These are phyloP conservation scores for Chymomyza procnemis DNA, from an alignment of 2,888 invertebrate genomes.

Conservation along the genomic window DNA sequence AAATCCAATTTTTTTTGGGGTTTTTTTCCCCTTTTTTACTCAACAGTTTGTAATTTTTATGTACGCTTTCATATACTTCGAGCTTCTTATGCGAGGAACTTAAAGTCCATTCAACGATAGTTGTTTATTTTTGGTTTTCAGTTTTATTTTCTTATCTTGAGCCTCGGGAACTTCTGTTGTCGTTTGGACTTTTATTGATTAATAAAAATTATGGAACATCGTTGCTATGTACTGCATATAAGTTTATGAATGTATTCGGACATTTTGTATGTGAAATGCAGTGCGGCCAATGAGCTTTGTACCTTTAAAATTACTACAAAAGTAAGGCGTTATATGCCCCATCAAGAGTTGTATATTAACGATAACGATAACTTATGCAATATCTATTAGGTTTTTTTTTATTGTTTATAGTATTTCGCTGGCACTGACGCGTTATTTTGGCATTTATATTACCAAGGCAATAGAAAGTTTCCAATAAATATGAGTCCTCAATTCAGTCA, in stretches of 20 bases:
- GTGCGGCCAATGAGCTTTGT: conserved; percentile 25
- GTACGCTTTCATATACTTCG: neutral
- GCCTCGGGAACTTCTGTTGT: conserved; percentile 2
- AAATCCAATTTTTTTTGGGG: conserved; percentile 9
- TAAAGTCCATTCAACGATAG: conserved; percentile 22
- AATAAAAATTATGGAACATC: conserved; percentile 47
- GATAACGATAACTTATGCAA: neutral
- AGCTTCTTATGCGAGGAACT: neutral
- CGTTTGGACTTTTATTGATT: conserved; percentile 53
- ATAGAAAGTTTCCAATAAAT: neutral
- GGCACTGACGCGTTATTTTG: neutral
- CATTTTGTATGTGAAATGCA: neutral
- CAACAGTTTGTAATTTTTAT: neutral
- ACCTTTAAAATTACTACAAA: conserved; percentile 1
- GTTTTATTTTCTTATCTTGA: conserved; percentile 32
- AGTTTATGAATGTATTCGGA: neutral
- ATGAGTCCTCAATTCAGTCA: neutral
- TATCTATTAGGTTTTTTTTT: neutral
- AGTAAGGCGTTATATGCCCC: too few relatives aligned
- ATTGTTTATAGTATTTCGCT: neutral
- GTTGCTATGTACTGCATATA: neutral
- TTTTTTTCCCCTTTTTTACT: conserved; percentile 9
- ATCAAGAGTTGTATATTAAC: neutral
- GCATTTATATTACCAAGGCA: neutral
- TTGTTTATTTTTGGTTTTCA: conserved; percentile 34